Evolutionary conservation across 1,140 invertebrate species (phyloP), one percentile per base, ranked within the genome.

Genomic region (Carposina sasakii): DNA sequence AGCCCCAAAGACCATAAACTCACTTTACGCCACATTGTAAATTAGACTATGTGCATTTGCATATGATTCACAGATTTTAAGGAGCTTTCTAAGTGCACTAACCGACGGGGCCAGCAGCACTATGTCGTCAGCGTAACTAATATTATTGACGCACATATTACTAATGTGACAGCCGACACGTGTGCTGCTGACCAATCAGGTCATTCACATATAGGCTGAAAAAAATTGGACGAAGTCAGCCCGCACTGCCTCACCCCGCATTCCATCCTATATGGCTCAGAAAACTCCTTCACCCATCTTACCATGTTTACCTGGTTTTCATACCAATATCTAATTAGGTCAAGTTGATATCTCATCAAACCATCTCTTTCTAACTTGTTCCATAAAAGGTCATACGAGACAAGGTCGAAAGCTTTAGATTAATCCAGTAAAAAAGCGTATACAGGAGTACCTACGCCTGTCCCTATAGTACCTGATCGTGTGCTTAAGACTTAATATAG

Each of bases 201-300:
- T 30, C 15, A 30, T 10, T 8, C 28, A n/a, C 28, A 30, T 30
- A 13, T 30, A 30, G 28, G 28, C 28, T 30, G 12, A 30, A 30
- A 30, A 10, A 30, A 13, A 13, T 10, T n/a, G 24, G 37, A 21
- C 19, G 37, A 40, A 22, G 17, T 40, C 3, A 40, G 17, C 6
- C 37, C 37, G 2, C 37, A 19, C 21, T 40, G 37, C 37, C 37
- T 40, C 5, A 40, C 37, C 5, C 37, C 37, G 21, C 37, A 40
- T 12, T 40, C 37, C 5, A 40, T 10, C 17, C 16, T 21, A 40
- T 22, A 40, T 22, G 21, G 17, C 12, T 20, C 10, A 21, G 37
- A 20, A 8, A 40, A 9, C 20, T 12, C 21, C 10, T 22, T 22
- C n/a, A 12, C 37, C 17, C 16, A 16, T 15, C 15, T 40, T 10